Percentiles rank a stretch among this genome's conserved stretches.
phyloP scores from a whole-genome alignment of 1,140 invertebrate species.

The Goniozus legneri region DNA sequence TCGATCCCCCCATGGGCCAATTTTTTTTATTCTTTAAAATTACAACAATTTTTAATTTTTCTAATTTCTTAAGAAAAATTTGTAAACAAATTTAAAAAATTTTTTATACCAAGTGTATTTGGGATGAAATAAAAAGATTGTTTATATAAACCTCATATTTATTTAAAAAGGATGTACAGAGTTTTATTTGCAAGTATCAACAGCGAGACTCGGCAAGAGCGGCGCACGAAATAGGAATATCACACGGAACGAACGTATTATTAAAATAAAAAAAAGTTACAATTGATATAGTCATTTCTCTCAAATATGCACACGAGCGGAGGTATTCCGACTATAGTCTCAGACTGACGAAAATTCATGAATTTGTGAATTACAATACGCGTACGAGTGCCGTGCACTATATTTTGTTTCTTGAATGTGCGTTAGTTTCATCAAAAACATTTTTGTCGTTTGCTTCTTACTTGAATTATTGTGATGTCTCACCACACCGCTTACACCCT shows the following conservation, averaged over 20 bases:
- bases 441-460: no score
- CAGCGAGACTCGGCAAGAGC: constrained; percentile 53
- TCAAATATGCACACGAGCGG: constrained; percentile 13
- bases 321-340: constrained; percentile 20
- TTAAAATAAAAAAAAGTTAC: constrained; percentile 18
- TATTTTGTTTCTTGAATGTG: no score
- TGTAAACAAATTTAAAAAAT: no score
- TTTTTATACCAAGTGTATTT: no score
- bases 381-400: no score
- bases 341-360: constrained; percentile 15
- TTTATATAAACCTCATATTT: constrained; percentile 55
- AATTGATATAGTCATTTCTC: constrained; percentile 22
- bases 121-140: constrained; percentile 3
- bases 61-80: no score
- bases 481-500: constrained; percentile 16
- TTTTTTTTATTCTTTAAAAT: no score
- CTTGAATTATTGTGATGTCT: not conserved
- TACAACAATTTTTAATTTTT: no score
- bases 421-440: no score
- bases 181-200: constrained; percentile 54
- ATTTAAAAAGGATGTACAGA: constrained; percentile 57
- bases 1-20: constrained; percentile 49
- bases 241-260: constrained; percentile 40
- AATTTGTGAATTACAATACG: no score
- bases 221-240: constrained; percentile 51